Evolutionary conservation across 2,797 vertebrate species (phyloP).

Genomic region (Hephaestus fuliginosus): DNA sequence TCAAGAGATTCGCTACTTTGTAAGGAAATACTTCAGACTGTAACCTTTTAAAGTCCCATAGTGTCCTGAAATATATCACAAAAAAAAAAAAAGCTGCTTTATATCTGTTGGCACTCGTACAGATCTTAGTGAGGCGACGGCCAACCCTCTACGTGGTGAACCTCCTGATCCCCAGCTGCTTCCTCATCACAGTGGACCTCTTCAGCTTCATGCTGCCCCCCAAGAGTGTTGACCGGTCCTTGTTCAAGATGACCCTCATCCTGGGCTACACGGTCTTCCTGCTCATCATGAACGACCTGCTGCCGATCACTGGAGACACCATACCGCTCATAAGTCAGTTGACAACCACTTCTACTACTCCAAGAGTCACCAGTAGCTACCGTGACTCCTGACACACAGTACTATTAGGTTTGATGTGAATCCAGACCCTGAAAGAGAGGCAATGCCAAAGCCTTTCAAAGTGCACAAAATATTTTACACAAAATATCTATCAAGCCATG

Average conservation of each 20-base stretch:
- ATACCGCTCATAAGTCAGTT: constrained; percentile 83
- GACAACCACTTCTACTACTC: neutral
- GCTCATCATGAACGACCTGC: constrained; percentile 84
- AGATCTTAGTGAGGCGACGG: constrained; percentile 56
- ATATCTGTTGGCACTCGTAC: neutral
- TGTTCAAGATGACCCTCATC: constrained; percentile 87
- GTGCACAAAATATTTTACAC: too few species aligned
- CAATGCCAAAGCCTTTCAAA: neutral
- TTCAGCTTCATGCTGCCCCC: constrained; percentile 86
- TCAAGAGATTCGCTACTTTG: constrained; percentile 65
- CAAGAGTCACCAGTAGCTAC: neutral
- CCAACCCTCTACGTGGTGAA: constrained; percentile 75
- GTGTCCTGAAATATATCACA: neutral
- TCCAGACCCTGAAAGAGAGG: neutral
- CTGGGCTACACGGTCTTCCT: constrained; percentile 87
- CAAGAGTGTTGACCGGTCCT: constrained; percentile 68
- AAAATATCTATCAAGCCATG: too few species aligned
- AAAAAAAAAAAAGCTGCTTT: neutral
- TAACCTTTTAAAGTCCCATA: neutral
- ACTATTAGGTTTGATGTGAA: neutral
- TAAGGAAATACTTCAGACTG: constrained; percentile 41
- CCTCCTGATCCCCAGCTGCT: constrained; percentile 84
- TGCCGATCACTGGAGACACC: constrained; percentile 78
- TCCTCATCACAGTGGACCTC: constrained; percentile 84
- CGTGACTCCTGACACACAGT: neutral